Evolutionary conservation across 2,797 vertebrate genomes (phyloP).

Genomic region (Xerus rutilus): DNA sequence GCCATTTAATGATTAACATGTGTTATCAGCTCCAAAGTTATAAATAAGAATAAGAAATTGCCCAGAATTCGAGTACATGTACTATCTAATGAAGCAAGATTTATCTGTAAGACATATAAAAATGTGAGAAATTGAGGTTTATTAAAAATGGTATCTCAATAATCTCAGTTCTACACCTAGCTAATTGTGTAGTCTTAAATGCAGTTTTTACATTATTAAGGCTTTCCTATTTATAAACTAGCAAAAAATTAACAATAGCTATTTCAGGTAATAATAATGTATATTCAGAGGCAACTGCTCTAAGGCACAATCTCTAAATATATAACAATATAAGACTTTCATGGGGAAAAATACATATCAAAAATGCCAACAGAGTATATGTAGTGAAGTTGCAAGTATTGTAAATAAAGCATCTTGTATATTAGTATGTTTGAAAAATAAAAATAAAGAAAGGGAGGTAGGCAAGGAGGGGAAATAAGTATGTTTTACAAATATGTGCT

Average conservation of each 20-base stretch:
- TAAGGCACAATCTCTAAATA: neutral
- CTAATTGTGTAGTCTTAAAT: neutral
- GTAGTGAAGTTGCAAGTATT: neutral
- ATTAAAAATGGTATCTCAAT: neutral
- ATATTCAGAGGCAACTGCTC: neutral
- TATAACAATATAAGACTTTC: neutral
- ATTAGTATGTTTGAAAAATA: neutral
- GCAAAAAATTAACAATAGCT: neutral
- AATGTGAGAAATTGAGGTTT: neutral
- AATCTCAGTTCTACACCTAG: neutral
- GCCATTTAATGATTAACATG: neutral
- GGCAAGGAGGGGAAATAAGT: fast-evolving
- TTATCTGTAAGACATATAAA: neutral
- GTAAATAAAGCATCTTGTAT: neutral
- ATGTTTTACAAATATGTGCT: neutral
- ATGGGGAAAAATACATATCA: neutral
- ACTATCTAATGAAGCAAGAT: neutral
- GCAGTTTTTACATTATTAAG: neutral
- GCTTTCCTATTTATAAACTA: neutral
- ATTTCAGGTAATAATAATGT: neutral
- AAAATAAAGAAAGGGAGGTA: fast-evolving
- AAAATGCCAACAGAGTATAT: neutral
- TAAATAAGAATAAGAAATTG: neutral
- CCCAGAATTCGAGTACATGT: neutral
- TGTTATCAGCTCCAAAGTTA: neutral